phyloP scores from a whole-genome alignment of 37 sponge, comb jelly and placozoan species.

The Theonella swinhoei region DNA sequence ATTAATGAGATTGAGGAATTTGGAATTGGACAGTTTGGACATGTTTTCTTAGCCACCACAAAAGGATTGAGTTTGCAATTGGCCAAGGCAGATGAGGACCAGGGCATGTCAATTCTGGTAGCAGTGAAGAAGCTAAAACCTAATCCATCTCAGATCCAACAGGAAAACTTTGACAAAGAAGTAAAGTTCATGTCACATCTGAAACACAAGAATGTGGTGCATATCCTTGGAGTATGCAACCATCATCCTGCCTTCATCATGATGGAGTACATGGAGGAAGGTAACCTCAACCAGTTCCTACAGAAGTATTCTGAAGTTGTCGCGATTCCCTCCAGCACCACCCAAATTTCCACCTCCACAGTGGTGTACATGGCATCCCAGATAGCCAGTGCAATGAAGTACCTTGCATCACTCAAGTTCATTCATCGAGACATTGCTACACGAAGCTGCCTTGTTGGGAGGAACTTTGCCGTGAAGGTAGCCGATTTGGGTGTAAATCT shows the following conservation, averaged over 20 bases:
- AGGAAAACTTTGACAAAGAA: constrained; percentile 63
- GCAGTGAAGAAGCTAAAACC: constrained; percentile 62
- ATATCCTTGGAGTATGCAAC: constrained; percentile 59
- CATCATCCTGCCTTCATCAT: constrained; percentile 43
- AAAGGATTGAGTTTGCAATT: constrained; percentile 37
- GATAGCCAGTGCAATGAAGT: constrained; percentile 71
- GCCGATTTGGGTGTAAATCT: constrained; percentile 73
- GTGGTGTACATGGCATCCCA: constrained; percentile 59
- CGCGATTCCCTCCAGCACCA: background rate
- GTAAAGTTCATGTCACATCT: constrained; percentile 51
- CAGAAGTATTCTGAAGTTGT: background rate
- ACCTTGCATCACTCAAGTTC: constrained; percentile 57
- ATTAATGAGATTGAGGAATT: constrained; percentile 21
- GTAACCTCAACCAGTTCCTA: constrained; percentile 70
- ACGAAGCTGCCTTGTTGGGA: constrained; percentile 66
- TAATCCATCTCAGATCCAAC: background rate
- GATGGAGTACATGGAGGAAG: constrained; percentile 80
- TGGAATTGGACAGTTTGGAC: constrained; percentile 71
- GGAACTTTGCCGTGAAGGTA: constrained; percentile 58
- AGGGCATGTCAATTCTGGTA: constrained; percentile 38
- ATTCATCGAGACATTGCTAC: constrained; percentile 80
- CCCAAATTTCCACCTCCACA: constrained; percentile 8
- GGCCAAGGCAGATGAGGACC: constrained; percentile 20
- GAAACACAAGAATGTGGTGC: constrained; percentile 54
- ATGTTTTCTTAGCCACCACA: constrained; percentile 57